Conservation (phyloP, 2,888 invertebrate genomes). For the Taphrorychus bicolor region DNA sequence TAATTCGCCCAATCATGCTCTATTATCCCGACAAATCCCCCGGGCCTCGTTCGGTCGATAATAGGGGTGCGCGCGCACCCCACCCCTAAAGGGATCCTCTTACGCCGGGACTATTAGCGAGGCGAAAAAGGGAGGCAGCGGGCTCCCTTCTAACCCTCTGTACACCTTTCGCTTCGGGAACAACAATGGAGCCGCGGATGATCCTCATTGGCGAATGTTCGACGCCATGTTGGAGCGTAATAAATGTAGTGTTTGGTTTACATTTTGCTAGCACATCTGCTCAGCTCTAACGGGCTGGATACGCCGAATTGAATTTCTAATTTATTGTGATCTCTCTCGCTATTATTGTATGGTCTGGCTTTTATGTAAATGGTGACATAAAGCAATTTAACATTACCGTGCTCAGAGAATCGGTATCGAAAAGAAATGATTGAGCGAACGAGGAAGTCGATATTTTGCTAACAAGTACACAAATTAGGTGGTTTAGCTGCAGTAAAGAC, state of each 20-base stretch:
- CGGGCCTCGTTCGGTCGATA: conserved; percentile 34
- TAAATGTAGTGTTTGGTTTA: conserved; percentile 30
- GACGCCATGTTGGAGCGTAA: conserved; percentile 36
- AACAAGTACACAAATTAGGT: background rate
- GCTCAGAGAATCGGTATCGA: too few species aligned
- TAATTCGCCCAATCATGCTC: conserved; percentile 39
- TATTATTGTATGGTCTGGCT: conserved; percentile 8
- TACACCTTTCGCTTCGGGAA: conserved; percentile 26
- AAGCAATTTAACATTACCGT: too few species aligned
- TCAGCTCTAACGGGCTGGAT: background rate
- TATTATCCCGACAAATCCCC: conserved; percentile 31
- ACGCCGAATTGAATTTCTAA: conserved; percentile 27
- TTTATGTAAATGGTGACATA: background rate
- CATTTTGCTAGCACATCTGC: conserved; percentile 25
- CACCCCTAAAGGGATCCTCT: conserved; percentile 24
- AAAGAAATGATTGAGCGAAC: background rate
- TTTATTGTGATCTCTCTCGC: conserved; percentile 18
- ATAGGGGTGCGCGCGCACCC: conserved; percentile 30
- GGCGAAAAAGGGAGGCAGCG: conserved; percentile 22
- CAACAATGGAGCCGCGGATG: conserved; percentile 31
- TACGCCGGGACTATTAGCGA: conserved; percentile 24
- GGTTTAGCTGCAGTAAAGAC: conserved; percentile 1
- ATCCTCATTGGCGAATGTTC: conserved; percentile 36
- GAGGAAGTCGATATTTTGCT: background rate
- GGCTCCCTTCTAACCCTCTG: conserved; percentile 18